phyloP scores from a whole-genome alignment of 2,888 invertebrate genomes.

The Drosophila subquinaria region DNA sequence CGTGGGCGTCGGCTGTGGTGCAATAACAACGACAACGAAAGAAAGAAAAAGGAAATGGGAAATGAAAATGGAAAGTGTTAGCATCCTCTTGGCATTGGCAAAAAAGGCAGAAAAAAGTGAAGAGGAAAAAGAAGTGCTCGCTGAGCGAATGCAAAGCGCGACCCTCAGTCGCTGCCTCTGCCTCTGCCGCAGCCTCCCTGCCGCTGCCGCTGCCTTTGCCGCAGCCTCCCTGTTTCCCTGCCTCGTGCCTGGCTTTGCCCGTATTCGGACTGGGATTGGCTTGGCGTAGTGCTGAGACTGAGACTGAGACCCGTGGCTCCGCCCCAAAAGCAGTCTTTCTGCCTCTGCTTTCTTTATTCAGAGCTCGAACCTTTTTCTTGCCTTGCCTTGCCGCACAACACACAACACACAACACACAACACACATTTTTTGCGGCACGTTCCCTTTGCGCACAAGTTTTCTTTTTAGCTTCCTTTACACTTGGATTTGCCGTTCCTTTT shows the following conservation, averaged over 20 bases:
- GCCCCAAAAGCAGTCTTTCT: constrained; percentile 56
- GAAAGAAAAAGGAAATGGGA: constrained; percentile 28
- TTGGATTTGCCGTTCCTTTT: constrained; percentile 50
- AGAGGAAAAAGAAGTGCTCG: constrained; percentile 43
- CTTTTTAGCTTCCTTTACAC: constrained; percentile 40
- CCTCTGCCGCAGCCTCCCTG: neutral
- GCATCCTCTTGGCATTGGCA: constrained; percentile 18
- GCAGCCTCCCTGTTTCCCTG: neutral
- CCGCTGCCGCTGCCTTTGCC: constrained; percentile 1
- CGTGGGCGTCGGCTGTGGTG: constrained; percentile 12
- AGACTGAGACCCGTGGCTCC: constrained; percentile 52
- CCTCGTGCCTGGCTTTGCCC: neutral
- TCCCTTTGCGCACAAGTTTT: constrained; percentile 45
- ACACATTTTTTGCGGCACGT: constrained; percentile 51
- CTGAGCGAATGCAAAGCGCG: constrained; percentile 42
- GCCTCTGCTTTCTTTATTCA: constrained; percentile 47
- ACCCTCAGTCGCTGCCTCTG: constrained; percentile 5
- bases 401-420: constrained; percentile 18
- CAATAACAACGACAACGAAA: neutral
- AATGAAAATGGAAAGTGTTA: constrained; percentile 44
- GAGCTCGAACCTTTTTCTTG: constrained; percentile 59
- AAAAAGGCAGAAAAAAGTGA: constrained; percentile 24
- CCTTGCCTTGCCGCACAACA: constrained; percentile 20
- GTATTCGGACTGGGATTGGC: constrained; percentile 63
- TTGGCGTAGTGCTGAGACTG: constrained; percentile 36